These are phyloP conservation scores for Ciconia maguari DNA, from an alignment of 2,113 vertebrate genomes.

Conservation along the genomic window DNA sequence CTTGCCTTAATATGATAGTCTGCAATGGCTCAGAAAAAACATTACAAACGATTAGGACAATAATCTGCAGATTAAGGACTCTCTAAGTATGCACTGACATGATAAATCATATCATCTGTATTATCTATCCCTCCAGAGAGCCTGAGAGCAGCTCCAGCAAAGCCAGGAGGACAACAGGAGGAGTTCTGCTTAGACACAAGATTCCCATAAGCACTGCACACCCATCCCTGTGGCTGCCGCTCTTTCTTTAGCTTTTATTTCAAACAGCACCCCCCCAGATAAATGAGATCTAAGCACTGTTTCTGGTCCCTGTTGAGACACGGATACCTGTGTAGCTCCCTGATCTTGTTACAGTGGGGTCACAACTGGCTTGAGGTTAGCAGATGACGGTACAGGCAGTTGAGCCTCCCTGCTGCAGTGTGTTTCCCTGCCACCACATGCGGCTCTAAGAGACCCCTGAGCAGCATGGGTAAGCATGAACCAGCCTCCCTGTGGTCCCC, in stretches of 20 bases:
- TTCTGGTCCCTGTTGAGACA: not conserved
- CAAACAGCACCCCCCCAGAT: not conserved
- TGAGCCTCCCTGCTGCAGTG: not conserved
- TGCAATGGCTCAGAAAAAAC: conserved; percentile 32
- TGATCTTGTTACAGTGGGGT: not conserved
- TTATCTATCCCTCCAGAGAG: conserved; percentile 37
- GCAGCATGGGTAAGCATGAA: not conserved
- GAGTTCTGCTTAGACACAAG: not conserved
- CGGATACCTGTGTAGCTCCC: not conserved
- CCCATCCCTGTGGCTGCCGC: not conserved
- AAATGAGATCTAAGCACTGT: not conserved
- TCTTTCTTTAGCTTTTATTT: not conserved
- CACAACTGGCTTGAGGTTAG: not conserved
- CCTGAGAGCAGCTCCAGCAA: not conserved
- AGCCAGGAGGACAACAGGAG: not conserved
- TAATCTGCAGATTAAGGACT: conserved; percentile 61
- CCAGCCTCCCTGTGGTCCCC: not conserved
- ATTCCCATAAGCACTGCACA: not conserved
- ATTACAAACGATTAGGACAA: conserved; percentile 55
- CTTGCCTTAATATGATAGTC: not conserved
- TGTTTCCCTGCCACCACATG: accelerated
- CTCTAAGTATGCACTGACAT: conserved; percentile 34
- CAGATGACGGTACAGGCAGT: not conserved
- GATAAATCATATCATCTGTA: conserved; percentile 36
- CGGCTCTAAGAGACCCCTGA: not conserved